Percentiles rank a stretch among this genome's conserved stretches.
phyloP scores from a whole-genome alignment of 2,797 vertebrate species.

The Intellagama lesueurii region DNA sequence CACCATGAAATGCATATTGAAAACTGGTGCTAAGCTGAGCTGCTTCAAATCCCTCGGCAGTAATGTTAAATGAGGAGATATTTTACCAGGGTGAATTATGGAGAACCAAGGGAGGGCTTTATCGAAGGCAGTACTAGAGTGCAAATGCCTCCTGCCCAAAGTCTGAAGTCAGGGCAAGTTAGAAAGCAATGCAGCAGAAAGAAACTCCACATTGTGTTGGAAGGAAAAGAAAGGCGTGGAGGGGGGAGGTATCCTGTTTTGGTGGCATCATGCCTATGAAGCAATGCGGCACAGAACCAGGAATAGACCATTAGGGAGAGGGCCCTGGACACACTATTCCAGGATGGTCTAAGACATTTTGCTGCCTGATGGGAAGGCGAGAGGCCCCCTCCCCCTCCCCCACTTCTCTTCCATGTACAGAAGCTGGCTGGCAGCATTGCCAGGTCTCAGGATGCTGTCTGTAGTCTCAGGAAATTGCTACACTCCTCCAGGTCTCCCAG shows the following conservation, averaged over 20 bases:
- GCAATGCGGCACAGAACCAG: neutral
- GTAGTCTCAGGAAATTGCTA: no score
- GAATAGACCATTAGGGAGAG: neutral
- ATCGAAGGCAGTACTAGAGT: conserved; percentile 16
- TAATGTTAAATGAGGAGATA: conserved; percentile 28
- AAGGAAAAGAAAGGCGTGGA: neutral
- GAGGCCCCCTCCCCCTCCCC: neutral
- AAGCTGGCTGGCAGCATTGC: no score
- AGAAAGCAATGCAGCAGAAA: neutral
- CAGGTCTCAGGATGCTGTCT: no score
- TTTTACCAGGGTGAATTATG: conserved; percentile 44
- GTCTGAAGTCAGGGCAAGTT: neutral
- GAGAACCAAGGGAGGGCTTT: conserved; percentile 26
- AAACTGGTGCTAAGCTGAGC: conserved; percentile 11
- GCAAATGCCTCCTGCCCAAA: neutral
- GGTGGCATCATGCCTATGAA: no score
- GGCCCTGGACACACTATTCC: neutral
- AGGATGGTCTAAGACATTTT: neutral
- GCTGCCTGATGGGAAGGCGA: neutral
- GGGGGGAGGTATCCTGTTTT: no score
- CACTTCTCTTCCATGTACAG: neutral
- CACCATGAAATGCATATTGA: conserved; percentile 34
- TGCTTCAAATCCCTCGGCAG: conserved; percentile 34
- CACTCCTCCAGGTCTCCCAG: neutral
- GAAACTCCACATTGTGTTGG: neutral